Percentiles rank a stretch among this genome's conserved stretches.
These are phyloP conservation scores for Stercorarius parasiticus DNA, from an alignment of 2,113 vertebrate species.

Conservation along the genomic window DNA sequence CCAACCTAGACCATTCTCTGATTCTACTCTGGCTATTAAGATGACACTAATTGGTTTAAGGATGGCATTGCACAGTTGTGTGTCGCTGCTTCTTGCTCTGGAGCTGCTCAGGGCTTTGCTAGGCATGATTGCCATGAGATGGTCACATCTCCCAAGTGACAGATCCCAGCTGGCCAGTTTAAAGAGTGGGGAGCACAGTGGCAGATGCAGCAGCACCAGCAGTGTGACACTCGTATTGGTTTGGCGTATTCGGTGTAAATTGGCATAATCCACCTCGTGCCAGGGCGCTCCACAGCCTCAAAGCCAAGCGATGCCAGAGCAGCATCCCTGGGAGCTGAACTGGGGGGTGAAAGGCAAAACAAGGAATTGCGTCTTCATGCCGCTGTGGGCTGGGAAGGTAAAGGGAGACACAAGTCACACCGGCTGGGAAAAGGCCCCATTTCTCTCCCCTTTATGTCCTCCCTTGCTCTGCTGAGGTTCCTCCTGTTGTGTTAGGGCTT, in stretches of 20 bases:
- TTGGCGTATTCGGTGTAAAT: rapidly evolving
- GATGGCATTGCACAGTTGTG: background rate
- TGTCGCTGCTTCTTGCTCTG: background rate
- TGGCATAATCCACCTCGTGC: background rate
- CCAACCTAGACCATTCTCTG: background rate
- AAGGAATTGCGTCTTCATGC: rapidly evolving
- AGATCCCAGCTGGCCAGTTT: background rate
- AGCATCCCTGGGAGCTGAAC: background rate
- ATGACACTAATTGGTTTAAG: rapidly evolving
- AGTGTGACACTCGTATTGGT: rapidly evolving
- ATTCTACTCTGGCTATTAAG: background rate
- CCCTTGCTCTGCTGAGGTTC: background rate
- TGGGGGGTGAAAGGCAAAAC: background rate
- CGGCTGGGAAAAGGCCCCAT: rapidly evolving
- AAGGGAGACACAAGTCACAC: background rate
- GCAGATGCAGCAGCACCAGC: background rate
- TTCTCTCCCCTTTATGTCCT: background rate
- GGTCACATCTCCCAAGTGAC: background rate
- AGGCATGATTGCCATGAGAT: background rate
- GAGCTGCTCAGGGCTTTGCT: background rate
- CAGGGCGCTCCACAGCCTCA: background rate
- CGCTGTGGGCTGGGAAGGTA: background rate
- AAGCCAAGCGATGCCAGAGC: too few species aligned
- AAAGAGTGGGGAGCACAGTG: too few species aligned
- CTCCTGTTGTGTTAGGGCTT: background rate